Percentiles rank a stretch among this genome's conserved stretches.
These are phyloP conservation scores for Coelogynopora nodosa DNA, from an alignment of 2,888 invertebrate species.

Conservation along the genomic window DNA sequence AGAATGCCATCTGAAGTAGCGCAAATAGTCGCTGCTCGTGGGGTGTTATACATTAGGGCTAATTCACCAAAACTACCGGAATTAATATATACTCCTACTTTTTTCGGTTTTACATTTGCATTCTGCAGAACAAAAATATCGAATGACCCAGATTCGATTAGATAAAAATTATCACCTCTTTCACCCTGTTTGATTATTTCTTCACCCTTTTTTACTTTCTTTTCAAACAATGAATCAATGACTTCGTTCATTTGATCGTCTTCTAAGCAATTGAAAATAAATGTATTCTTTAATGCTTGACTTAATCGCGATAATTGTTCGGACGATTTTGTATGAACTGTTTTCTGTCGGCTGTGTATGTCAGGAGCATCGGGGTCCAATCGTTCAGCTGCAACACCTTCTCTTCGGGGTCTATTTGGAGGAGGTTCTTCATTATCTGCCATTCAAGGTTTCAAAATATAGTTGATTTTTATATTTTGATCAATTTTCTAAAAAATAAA, in stretches of 20 bases:
- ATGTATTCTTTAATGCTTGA: slow-evolving; percentile 82
- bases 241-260: slow-evolving; percentile 83
- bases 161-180: slow-evolving; percentile 96
- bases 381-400: slow-evolving; percentile 42
- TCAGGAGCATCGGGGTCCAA: slow-evolving; percentile 37
- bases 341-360: neutral
- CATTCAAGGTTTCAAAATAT: no score
- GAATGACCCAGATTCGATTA: slow-evolving; percentile 77
- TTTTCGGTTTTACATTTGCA: slow-evolving; percentile 62
- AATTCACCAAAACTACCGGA: slow-evolving; percentile 91
- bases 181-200: slow-evolving; percentile 89
- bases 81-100: slow-evolving; percentile 82
- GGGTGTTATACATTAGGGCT: slow-evolving; percentile 96
- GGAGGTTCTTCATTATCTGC: no score
- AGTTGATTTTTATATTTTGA: no score
- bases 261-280: slow-evolving; percentile 88
- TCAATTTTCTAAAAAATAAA: no score
- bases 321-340: slow-evolving; percentile 75
- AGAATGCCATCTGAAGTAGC: slow-evolving; percentile 73
- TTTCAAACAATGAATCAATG: slow-evolving; percentile 95
- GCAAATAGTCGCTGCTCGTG: slow-evolving; percentile 83
- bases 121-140: slow-evolving; percentile 9
- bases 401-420: no score
- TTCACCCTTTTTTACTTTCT: slow-evolving; percentile 67
- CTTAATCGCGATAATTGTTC: slow-evolving; percentile 82